Base-by-base conservation (phyloP, 2,888 invertebrate genomes). In the Tromatobia lineatoria region DNA sequence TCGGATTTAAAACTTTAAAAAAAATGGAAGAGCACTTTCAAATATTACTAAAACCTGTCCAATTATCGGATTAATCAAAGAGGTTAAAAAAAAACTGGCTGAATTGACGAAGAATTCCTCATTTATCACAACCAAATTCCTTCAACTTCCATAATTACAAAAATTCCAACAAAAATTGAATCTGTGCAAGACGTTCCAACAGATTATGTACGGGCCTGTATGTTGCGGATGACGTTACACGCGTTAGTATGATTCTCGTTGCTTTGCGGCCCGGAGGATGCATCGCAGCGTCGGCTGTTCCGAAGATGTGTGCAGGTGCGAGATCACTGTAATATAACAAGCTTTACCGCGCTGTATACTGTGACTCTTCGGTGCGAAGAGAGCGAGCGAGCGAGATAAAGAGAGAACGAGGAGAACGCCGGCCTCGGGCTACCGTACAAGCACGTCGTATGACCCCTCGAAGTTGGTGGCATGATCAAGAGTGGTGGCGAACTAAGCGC, bases 381-480 rank as follows among this genome's bases (percentile, higher is more conserved):
- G n/a, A 61, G 7, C 6, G 4, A 38, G 38, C 8, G 38, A 38
- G 38, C 7, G 38, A 38, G 34, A 34, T 34, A 34, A 4, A 29
- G 34, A 42, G 59, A 52, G 82, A 82, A 59, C 23, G 78, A 34
- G 66, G 76, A 76, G 69, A 50, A 29, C 45, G 50, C 59, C 59
- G 78, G 73, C 54, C 50, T 64, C 47, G 34, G 64, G 75, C 38
- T 54, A 54, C 34, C 47, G 38, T 67, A 74, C 67, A 15, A 52
- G 38, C 70, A n/a, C 15, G 54, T 75, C 70, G 52, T 23, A 80
- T 71, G 80, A 80, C 82, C 76, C 69, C 67, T 82, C 73, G 79
- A 85, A 84, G 82, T 80, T 81, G 59, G 78, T 78, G 77, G 82
- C 71, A 80, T 85, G 85, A 85, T 85, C 75, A 81, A 82, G 81